Evolutionary conservation across 2,888 invertebrate genomes (phyloP), one percentile per base, ranked within the genome.

Genomic region (Drosophila greeni): DNA sequence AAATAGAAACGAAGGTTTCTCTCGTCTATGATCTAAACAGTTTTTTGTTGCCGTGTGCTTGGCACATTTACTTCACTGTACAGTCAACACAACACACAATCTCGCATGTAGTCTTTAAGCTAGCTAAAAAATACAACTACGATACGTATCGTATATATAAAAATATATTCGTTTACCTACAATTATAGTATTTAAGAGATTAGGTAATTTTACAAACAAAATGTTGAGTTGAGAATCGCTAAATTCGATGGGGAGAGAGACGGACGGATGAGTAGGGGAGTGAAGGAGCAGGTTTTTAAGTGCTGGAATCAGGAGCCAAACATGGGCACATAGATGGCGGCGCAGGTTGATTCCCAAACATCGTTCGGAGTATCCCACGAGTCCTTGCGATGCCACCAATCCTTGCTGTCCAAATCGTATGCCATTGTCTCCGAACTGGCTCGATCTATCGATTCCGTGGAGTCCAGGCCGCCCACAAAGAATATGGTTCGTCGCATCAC

Each of bases 341-440:
- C 92, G 82, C 92, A 92, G 1, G 91, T 91, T 76, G 93, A 93
- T 82, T 94, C 94, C 94, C 94, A 94, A 61, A 93, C 91, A 78
- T 93, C 92, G 76, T 92, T 91, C 0, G 92, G 92, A 83, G 92
- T 92, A 67, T 92, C 91, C 73, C 91, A 91, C n/a, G 91, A 91
- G 11, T 91, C 90, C 36, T 84, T 83, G 29, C 81, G 78, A 7
- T 90, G 90, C 93, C 93, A 94, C 93, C 94, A 94, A 14, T 88
- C 86, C 70, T 91, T 90, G 0, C 88, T 91, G 33, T 90, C 90
- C 70, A 93, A 87, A 85, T 94, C 92, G 82, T 92, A 93, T 70
- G 91, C 91, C 84, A 93, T 93, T 12, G 94, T 92, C 45, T 91
- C 91, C 5, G 92, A 91, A 58, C 93, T 92, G 66, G 92, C 92